Evolutionary conservation across 2,113 vertebrate genomes (phyloP), one percentile per base, ranked within the genome.

Genomic region (Gavialis gangeticus): DNA sequence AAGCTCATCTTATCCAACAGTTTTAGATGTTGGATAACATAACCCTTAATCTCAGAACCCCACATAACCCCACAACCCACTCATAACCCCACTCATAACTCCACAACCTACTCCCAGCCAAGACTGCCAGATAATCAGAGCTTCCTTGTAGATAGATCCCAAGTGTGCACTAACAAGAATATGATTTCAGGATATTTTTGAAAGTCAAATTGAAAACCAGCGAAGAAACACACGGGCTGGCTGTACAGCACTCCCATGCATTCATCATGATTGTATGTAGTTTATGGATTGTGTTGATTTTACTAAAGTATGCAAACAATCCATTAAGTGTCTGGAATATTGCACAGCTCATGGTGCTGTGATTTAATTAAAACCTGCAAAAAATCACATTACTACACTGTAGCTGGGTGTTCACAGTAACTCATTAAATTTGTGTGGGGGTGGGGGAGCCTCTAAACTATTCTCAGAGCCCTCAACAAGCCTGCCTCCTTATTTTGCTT

Each of bases 221-320:
- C 15, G 34, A 64, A 34, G 30, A 30, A 75, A n/a, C 1, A 71
- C 75, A 58, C 21, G 46, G 54, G 60, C 55, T 18, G 27, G 55
- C 46, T 24, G 34, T 54, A 21, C 6, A 73, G 11, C 46, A 56
- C 9, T 16, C 56, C 14, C 73, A 78, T 24, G n/a, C 34, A 80
- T 28, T 80, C 55, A 62, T 25, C 25, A 2, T 0, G 3, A 34
- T 57, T 4, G 55, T 19, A 2, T 19, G 24, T 8, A 63, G 28
- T 59, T 69, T 84, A 69, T 57, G n/a, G n/a, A 78, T 60, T 58
- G 56, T 69, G 30, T 24, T 19, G 56, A 54, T 69, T 78, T 78
- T 60, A 19, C 63, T 76, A 37, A 30, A 67, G 11, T 56, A 60
- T 25, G 58, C 57, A 77, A 67, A 82, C 27, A 19, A 21, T 67